These are phyloP conservation scores for Choristoneura rosaceana DNA, from an alignment of 2,888 invertebrate species.

Conservation along the genomic window DNA sequence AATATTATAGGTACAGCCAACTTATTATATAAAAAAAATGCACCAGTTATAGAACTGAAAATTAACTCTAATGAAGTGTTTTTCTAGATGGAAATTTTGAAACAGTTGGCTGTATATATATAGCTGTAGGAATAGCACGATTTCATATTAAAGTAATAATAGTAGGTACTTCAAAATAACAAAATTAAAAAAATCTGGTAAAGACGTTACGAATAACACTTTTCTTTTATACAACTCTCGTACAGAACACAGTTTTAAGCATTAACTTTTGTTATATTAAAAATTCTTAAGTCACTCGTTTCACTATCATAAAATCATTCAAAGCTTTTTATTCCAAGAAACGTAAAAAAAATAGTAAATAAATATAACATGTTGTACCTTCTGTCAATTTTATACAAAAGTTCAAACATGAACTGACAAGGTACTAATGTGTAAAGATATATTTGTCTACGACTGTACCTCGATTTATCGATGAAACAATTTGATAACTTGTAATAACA, in stretches of 20 bases:
- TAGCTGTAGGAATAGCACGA: neutral
- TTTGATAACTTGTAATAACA: slow-evolving; percentile 6
- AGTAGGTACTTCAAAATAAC: neutral
- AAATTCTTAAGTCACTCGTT: neutral
- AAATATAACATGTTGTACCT: no score
- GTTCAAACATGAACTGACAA: no score
- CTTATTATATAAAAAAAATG: neutral
- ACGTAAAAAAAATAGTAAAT: no score
- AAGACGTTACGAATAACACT: neutral
- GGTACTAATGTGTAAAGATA: no score
- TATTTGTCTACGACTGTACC: neutral
- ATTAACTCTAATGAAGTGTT: no score
- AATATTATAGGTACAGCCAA: neutral
- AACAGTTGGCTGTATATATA: neutral
- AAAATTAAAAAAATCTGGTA: neutral
- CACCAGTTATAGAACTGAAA: neutral
- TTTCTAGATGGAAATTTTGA: neutral
- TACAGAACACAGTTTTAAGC: neutral
- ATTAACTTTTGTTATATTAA: neutral
- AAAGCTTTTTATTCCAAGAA: no score
- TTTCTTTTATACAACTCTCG: neutral
- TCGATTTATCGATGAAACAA: neutral
- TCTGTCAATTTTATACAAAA: no score
- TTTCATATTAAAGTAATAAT: neutral
- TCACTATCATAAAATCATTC: no score